Evolutionary conservation across 2,888 invertebrate genomes (phyloP).

Genomic region (Girardia tigrina): DNA sequence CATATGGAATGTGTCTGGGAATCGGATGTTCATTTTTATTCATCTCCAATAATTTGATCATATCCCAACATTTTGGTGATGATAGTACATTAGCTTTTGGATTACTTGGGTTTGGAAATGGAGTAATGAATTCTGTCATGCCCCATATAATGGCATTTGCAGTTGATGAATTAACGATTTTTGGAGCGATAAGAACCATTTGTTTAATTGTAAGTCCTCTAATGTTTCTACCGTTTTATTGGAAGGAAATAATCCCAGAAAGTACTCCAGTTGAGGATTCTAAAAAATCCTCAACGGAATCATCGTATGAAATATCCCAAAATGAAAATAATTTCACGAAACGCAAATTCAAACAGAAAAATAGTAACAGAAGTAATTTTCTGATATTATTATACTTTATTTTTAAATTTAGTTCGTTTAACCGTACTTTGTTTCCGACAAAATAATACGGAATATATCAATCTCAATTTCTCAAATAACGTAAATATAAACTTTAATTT

Average conservation of each 20-base stretch:
- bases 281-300: no score
- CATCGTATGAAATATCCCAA: no score
- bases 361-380: no score
- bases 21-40: background rate
- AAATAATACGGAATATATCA: no score
- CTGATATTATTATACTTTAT: no score
- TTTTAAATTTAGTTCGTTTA: no score
- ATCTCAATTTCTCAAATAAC: no score
- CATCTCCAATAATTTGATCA: background rate
- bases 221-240: background rate
- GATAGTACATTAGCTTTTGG: conserved; percentile 16
- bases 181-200: background rate
- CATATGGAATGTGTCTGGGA: background rate
- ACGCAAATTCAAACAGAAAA: no score
- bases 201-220: background rate
- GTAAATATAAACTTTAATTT: no score
- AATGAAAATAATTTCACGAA: no score
- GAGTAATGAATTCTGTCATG: conserved; percentile 13
- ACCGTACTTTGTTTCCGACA: no score
- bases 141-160: background rate
- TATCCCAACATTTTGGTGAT: background rate
- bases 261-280: no score
- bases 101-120: conserved; percentile 6
- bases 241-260: background rate
- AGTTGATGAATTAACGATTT: background rate